Conservation (phyloP, 1,140 invertebrate species). For the Bursaphelenchus mucronatus region DNA sequence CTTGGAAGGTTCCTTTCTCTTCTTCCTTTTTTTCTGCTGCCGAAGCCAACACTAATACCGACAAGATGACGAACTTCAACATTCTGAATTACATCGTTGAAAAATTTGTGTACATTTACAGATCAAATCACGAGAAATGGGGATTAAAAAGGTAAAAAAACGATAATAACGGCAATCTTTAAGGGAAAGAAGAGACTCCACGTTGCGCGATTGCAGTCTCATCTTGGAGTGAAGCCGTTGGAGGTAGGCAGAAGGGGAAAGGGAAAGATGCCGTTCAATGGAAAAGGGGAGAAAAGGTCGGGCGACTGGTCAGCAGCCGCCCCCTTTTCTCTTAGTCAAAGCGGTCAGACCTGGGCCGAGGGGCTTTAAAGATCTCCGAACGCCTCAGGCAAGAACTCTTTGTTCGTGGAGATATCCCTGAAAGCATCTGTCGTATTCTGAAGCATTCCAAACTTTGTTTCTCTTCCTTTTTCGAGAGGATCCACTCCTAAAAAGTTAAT, state of each 20-base stretch:
- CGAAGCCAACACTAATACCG: conserved; percentile 12
- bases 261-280: background rate
- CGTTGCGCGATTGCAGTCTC: conserved; percentile 4
- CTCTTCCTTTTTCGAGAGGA: no score
- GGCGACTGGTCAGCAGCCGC: no score
- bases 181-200: background rate
- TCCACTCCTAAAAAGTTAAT: no score
- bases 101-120: background rate
- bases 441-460: no score
- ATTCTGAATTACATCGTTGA: background rate
- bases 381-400: no score
- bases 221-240: background rate
- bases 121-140: no score
- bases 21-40: conserved; percentile 16
- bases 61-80: background rate
- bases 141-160: background rate
- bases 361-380: no score
- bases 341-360: no score
- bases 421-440: no score
- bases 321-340: no score
- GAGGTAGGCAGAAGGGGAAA: background rate
- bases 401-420: no score
- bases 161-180: background rate
- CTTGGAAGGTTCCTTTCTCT: conserved; percentile 31
- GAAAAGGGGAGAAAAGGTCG: background rate